Percentiles rank a stretch among this genome's conserved stretches.
Conservation (phyloP, 1,140 invertebrate species). For the Calycopis cecrops region DNA sequence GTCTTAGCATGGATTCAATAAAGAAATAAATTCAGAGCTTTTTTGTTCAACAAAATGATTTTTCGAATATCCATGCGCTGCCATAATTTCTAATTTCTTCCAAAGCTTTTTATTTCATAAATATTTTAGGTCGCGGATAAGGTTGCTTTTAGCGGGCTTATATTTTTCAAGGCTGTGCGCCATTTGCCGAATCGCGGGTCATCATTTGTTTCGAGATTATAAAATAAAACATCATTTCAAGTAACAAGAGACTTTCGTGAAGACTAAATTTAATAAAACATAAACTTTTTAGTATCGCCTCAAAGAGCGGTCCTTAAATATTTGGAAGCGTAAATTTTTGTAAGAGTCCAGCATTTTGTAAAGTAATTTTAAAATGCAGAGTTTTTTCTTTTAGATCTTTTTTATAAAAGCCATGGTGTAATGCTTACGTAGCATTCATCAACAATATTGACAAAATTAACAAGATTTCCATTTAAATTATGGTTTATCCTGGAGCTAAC, state of each 20-base stretch:
- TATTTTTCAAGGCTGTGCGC: slow-evolving; percentile 23
- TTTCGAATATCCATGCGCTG: slow-evolving; percentile 1
- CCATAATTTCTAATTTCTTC: slow-evolving; percentile 8
- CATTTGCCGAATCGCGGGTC: slow-evolving; percentile 35
- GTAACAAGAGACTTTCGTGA: slow-evolving; percentile 19
- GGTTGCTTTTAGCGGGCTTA: slow-evolving; percentile 4
- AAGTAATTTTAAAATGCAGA: too few species aligned
- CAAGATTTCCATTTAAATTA: too few species aligned
- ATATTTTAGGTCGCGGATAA: slow-evolving; percentile 6
- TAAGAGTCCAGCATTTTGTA: too few species aligned
- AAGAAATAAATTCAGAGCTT: slow-evolving; percentile 6
- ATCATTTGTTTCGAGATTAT: slow-evolving; percentile 49
- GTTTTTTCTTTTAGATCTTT: too few species aligned
- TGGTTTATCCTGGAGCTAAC: too few species aligned
- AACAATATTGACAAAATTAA: too few species aligned
- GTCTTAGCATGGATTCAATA: not conserved
- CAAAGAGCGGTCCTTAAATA: too few species aligned
- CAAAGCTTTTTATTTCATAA: slow-evolving; percentile 7
- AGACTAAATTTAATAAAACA: too few species aligned
- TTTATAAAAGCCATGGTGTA: too few species aligned
- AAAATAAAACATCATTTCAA: slow-evolving; percentile 29
- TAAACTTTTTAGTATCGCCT: too few species aligned
- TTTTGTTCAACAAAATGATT: slow-evolving; percentile 5
- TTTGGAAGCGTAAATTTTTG: too few species aligned
- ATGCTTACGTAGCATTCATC: too few species aligned